phyloP scores from a whole-genome alignment of 2,113 vertebrate genomes.

The Etia nguti region DNA sequence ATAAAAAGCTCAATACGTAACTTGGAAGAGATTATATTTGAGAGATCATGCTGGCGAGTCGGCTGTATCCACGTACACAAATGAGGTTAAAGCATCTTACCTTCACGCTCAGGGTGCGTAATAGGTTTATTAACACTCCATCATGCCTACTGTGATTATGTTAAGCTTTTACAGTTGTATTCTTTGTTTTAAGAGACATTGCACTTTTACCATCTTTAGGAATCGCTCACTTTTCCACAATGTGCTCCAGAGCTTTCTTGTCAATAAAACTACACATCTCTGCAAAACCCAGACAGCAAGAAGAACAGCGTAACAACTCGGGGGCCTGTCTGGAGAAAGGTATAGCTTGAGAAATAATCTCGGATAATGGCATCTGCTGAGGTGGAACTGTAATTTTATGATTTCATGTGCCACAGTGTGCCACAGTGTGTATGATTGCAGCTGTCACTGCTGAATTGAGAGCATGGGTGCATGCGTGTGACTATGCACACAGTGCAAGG shows the following conservation, averaged over 20 bases:
- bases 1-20: constrained; percentile 3
- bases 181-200: not conserved
- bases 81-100: not conserved
- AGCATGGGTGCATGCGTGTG: not conserved
- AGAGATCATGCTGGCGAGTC: not conserved
- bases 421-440: not conserved
- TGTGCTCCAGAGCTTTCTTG: not conserved
- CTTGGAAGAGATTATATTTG: not conserved
- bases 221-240: not conserved
- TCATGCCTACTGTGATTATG: not conserved
- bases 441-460: not conserved
- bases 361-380: constrained; percentile 8
- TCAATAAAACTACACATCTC: not conserved
- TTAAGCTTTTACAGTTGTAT: not conserved
- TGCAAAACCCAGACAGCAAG: not conserved
- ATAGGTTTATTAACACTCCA: not conserved
- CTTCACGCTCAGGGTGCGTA: not conserved
- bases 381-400: constrained; percentile 21
- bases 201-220: not conserved
- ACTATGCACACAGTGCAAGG: not conserved
- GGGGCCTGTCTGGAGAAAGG: not conserved
- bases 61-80: not conserved
- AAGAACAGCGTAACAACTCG: not conserved
- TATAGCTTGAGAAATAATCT: not conserved
- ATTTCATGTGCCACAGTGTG: constrained; percentile 25